phyloP scores from a whole-genome alignment of 2,113 vertebrate species.

The Anthoscopus minutus region DNA sequence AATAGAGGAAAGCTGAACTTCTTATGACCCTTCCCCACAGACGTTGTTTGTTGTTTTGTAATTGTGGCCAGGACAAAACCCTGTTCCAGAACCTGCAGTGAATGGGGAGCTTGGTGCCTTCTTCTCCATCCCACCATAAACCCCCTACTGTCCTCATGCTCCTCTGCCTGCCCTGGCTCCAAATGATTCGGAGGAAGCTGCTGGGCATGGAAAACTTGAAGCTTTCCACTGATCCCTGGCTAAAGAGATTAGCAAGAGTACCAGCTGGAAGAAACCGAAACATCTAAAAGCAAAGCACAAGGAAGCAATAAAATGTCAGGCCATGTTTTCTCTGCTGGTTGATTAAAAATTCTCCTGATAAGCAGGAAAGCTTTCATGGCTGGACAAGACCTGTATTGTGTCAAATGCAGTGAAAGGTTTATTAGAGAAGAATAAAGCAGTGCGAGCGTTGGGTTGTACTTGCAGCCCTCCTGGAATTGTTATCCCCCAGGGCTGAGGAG shows the following conservation, averaged over 20 bases:
- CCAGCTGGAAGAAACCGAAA: not conserved
- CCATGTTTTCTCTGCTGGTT: not conserved
- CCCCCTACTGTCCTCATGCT: rapidly evolving
- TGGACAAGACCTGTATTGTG: slow-evolving; percentile 40
- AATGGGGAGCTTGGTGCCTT: not conserved
- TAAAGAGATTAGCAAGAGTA: not conserved
- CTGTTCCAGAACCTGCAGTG: slow-evolving; percentile 36
- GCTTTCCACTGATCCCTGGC: not conserved
- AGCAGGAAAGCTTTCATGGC: slow-evolving; percentile 51
- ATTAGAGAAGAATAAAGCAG: not conserved
- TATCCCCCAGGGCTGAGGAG: not conserved
- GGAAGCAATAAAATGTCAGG: slow-evolving; percentile 38
- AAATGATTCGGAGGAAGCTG: not conserved
- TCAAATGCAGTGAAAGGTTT: slow-evolving; percentile 40
- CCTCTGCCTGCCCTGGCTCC: not conserved
- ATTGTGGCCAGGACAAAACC: slow-evolving; percentile 40
- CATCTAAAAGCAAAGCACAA: not conserved
- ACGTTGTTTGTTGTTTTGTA: slow-evolving; percentile 59
- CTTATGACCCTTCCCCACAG: slow-evolving; percentile 52
- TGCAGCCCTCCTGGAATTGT: not conserved
- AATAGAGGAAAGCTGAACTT: slow-evolving; percentile 61
- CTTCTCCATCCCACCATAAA: not conserved
- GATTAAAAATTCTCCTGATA: slow-evolving; percentile 39
- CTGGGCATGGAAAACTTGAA: not conserved
- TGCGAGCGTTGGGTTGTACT: not conserved